Percentiles rank a stretch among this genome's conserved stretches.
Evolutionary conservation across 2,797 vertebrate species (phyloP).

Genomic region (Pampus argenteus): DNA sequence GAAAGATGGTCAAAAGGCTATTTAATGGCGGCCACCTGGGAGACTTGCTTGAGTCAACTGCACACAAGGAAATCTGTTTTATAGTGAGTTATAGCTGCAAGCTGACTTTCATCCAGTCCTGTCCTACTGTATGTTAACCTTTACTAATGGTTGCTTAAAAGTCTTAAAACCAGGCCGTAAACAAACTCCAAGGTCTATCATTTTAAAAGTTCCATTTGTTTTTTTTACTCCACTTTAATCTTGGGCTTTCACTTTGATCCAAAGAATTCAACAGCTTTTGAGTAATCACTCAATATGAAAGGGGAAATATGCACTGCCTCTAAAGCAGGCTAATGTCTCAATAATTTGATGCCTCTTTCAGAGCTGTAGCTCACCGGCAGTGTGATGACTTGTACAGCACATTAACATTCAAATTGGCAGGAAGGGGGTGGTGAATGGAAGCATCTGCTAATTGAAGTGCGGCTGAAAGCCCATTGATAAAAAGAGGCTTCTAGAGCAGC

Average conservation of each 20-base stretch:
- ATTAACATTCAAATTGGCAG: conserved; percentile 86
- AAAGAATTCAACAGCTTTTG: conserved; percentile 69
- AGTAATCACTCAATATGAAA: conserved; percentile 69
- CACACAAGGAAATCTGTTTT: conserved; percentile 33
- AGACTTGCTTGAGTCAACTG: conserved; percentile 37
- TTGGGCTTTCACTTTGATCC: conserved; percentile 73
- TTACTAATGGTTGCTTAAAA: conserved; percentile 28
- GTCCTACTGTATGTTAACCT: conserved; percentile 56
- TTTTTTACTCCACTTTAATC: conserved; percentile 65
- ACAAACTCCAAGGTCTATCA: conserved; percentile 31
- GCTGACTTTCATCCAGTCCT: conserved; percentile 48
- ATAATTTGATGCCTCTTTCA: conserved; percentile 81
- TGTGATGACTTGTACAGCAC: conserved; percentile 75
- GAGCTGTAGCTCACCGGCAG: conserved; percentile 74
- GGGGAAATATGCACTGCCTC: conserved; percentile 71
- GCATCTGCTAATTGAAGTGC: conserved; percentile 86
- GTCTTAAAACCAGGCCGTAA: conserved; percentile 34
- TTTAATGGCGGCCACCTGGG: conserved; percentile 57
- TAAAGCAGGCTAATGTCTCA: conserved; percentile 67
- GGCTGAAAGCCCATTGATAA: conserved; percentile 85
- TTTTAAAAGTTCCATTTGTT: conserved; percentile 56
- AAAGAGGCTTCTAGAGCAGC: conserved; percentile 77
- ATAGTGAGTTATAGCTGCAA: conserved; percentile 14
- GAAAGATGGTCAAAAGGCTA: conserved; percentile 57
- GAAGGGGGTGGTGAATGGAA: conserved; percentile 85